phyloP scores from a whole-genome alignment of 2,797 vertebrate genomes.

The Gorsachius magnificus region DNA sequence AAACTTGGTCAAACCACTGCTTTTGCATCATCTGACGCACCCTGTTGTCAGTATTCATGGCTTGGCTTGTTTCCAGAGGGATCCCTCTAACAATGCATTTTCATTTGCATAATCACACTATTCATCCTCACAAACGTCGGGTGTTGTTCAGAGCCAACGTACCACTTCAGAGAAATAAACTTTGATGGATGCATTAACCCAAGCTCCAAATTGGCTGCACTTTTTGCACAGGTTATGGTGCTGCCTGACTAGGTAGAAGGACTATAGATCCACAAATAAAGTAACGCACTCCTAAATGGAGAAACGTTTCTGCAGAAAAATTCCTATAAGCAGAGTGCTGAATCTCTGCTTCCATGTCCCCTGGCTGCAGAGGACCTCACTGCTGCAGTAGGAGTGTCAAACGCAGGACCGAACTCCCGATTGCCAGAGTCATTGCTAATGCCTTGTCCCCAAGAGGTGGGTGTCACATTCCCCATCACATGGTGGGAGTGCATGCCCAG shows the following conservation, averaged over 20 bases:
- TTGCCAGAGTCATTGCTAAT: not conserved
- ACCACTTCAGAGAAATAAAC: not conserved
- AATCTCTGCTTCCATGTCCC: not conserved
- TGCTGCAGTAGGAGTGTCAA: not conserved
- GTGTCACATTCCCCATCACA: not conserved
- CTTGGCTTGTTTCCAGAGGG: not conserved
- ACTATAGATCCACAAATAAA: not conserved
- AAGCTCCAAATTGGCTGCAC: not conserved
- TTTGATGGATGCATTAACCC: not conserved
- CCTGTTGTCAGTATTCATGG: not conserved
- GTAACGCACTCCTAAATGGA: fast-evolving
- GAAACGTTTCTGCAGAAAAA: not conserved
- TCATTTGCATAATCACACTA: not conserved
- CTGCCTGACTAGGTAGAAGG: not conserved
- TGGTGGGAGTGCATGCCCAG: not conserved
- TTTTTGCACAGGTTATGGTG: not conserved
- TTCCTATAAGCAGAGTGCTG: not conserved
- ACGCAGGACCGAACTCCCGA: not conserved
- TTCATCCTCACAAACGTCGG: not conserved
- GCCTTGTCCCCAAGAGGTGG: not conserved
- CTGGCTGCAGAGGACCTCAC: not conserved
- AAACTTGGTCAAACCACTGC: fast-evolving
- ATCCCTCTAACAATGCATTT: not conserved
- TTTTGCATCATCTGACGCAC: not conserved
- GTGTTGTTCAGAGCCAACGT: not conserved